Conservation (phyloP, 2,797 vertebrate species). For the Sphenopsis melanotis region DNA sequence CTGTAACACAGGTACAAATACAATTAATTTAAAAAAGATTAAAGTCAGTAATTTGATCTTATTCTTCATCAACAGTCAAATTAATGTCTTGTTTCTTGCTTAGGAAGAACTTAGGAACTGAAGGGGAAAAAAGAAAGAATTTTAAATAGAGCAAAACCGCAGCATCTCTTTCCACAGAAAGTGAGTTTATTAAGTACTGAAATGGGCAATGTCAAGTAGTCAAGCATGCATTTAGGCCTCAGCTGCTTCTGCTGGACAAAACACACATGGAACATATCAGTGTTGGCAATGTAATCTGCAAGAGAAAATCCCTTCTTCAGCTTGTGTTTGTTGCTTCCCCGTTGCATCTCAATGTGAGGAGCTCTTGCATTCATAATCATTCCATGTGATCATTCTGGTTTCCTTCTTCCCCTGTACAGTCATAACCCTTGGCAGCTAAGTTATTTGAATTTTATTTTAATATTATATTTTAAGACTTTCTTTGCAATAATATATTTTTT, state of each 20-base stretch:
- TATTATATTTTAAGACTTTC: neutral
- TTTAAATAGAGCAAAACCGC: neutral
- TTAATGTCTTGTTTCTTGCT: neutral
- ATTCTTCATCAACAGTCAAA: neutral
- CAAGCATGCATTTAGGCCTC: neutral
- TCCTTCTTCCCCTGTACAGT: neutral
- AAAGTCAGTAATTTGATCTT: neutral
- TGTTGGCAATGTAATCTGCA: neutral
- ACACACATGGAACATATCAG: neutral
- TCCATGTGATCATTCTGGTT: neutral
- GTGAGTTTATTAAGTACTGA: neutral
- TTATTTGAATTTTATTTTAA: neutral
- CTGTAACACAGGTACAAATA: neutral
- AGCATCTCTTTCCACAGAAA: neutral
- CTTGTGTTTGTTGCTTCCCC: neutral
- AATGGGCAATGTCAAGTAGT: neutral
- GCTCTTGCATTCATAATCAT: neutral
- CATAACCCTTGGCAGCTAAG: neutral
- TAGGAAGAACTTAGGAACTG: neutral
- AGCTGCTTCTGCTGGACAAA: neutral
- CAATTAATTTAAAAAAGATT: neutral
- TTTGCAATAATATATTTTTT: neutral
- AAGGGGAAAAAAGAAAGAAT: neutral
- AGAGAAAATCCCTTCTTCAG: neutral
- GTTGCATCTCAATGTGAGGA: neutral